Conservation (phyloP, 2,797 vertebrate species). For the Lacerta bilineata region DNA sequence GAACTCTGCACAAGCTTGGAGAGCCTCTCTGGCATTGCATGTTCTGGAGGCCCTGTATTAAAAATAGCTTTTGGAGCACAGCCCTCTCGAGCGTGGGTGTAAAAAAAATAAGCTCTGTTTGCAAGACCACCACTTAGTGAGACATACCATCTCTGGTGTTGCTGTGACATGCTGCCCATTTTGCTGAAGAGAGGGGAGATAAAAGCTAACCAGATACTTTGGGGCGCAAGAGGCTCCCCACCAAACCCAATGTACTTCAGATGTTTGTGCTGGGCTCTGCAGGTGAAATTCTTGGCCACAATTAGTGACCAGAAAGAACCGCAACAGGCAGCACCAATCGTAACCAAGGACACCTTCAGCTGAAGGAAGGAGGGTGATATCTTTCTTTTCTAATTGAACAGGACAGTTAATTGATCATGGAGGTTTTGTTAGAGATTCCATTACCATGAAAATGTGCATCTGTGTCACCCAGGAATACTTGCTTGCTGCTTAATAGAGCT, state of each 20-base stretch:
- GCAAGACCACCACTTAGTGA: neutral
- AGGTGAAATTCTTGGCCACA: neutral
- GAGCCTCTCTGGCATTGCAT: neutral
- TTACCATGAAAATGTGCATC: constrained; percentile 57
- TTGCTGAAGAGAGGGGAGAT: neutral
- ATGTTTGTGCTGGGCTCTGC: neutral
- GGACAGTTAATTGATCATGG: constrained; percentile 75
- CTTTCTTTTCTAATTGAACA: constrained; percentile 75
- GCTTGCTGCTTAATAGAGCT: constrained; percentile 34
- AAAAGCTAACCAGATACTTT: neutral
- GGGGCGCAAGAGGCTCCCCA: too few relatives aligned
- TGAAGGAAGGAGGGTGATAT: constrained; percentile 58
- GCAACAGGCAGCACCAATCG: neutral
- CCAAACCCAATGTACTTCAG: too few relatives aligned
- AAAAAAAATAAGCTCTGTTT: neutral
- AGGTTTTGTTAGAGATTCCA: constrained; percentile 58
- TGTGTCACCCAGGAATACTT: constrained; percentile 46
- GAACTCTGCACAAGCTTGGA: too few relatives aligned
- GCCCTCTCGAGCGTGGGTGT: neutral
- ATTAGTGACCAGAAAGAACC: neutral
- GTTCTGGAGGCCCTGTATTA: neutral
- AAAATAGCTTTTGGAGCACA: neutral
- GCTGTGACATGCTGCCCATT: neutral
- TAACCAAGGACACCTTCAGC: constrained; percentile 68
- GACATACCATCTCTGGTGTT: too few relatives aligned